Conservation (phyloP, 64 coral and sea anemone genomes). For the Montipora cactus region DNA sequence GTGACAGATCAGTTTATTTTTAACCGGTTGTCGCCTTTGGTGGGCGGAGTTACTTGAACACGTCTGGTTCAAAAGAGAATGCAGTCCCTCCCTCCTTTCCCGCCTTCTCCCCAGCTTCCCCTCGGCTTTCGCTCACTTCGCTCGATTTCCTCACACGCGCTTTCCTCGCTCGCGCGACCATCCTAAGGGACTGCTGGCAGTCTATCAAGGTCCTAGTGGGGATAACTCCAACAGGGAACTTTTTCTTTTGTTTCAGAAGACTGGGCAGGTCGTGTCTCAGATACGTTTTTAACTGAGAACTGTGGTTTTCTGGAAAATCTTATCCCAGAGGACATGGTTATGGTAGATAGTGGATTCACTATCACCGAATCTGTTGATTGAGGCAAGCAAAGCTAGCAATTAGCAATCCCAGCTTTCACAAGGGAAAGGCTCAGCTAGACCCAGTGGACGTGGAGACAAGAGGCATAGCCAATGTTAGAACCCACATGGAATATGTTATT, state of each 20-base stretch:
- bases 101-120: too few species aligned
- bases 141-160: too few species aligned
- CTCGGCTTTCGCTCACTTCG: too few species aligned
- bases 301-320: conserved; percentile 21
- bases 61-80: too few species aligned
- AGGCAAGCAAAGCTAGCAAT: neutral
- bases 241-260: too few species aligned
- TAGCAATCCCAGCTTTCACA: conserved; percentile 23
- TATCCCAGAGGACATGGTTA: conserved; percentile 29
- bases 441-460: neutral
- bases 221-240: neutral
- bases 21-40: too few species aligned
- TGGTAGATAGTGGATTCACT: conserved; percentile 36
- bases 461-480: conserved; percentile 42
- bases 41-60: too few species aligned
- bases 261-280: conserved; percentile 6
- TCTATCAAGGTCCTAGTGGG: too few species aligned
- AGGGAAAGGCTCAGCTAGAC: neutral
- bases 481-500: conserved; percentile 11
- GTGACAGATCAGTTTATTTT: too few species aligned
- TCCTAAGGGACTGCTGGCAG: too few species aligned
- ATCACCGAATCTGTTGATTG: conserved; percentile 11
- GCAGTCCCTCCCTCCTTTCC: too few species aligned
- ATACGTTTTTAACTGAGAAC: conserved; percentile 46
- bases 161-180: too few species aligned